These are phyloP conservation scores for Leptodactylus fallax DNA, from an alignment of 2,797 vertebrate species.

Conservation along the genomic window DNA sequence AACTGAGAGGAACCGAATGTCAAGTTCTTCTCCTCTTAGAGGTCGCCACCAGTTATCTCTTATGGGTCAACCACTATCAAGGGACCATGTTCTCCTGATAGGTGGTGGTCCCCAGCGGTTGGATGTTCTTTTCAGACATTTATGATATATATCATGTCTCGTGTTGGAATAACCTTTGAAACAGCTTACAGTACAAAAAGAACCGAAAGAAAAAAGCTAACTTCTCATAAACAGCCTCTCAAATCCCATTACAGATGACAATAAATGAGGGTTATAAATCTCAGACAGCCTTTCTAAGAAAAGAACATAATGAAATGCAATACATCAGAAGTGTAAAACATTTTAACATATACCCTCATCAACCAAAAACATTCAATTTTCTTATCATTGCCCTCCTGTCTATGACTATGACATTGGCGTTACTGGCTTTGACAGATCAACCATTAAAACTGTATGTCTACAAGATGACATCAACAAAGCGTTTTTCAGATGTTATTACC, in stretches of 20 bases:
- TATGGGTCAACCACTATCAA: background rate
- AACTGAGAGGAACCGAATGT: too few species aligned
- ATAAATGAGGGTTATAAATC: background rate
- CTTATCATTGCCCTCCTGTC: conserved; percentile 15
- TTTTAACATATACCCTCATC: conserved; percentile 6
- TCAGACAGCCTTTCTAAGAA: conserved; percentile 1
- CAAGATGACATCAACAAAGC: background rate
- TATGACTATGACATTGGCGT: conserved; percentile 3
- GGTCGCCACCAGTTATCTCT: background rate
- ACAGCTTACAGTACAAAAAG: background rate
- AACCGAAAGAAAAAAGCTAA: background rate
- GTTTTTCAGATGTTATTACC: background rate
- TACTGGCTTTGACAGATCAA: background rate
- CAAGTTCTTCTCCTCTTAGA: background rate
- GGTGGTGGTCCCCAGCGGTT: background rate
- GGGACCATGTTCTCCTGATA: background rate
- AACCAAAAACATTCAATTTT: conserved; percentile 27
- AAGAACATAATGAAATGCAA: conserved; percentile 13
- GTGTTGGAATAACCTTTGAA: background rate
- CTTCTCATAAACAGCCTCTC: background rate
- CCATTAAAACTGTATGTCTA: background rate
- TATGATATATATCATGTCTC: background rate
- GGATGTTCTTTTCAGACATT: background rate
- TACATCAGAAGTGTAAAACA: background rate
- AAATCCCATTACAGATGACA: conserved; percentile 23